Conservation (phyloP, 1,140 invertebrate species). For the Drosophila bocqueti region DNA sequence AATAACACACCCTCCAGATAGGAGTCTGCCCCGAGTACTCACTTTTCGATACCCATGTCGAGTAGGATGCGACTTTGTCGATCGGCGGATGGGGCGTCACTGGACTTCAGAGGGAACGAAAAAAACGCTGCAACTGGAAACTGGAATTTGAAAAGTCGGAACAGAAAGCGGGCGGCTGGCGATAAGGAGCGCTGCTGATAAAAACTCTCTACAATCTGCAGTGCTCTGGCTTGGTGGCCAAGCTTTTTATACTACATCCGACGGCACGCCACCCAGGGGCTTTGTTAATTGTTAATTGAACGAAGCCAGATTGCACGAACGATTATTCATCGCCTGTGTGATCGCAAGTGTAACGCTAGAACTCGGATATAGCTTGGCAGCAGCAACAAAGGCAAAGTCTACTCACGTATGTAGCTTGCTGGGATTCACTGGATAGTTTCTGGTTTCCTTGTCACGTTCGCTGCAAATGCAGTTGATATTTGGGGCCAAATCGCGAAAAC, state of each 20-base stretch:
- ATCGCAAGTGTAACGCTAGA: slow-evolving; percentile 57
- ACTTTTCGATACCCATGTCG: slow-evolving; percentile 70
- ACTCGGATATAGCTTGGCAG: slow-evolving; percentile 35
- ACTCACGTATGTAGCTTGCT: slow-evolving; percentile 56
- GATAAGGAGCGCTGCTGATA: slow-evolving; percentile 60
- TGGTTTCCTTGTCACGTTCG: slow-evolving; percentile 47
- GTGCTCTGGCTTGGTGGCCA: slow-evolving; percentile 31
- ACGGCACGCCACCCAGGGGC: slow-evolving; percentile 1
- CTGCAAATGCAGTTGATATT: slow-evolving; percentile 31
- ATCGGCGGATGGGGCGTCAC: slow-evolving; percentile 59
- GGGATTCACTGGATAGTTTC: slow-evolving; percentile 8
- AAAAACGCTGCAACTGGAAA: slow-evolving; percentile 35
- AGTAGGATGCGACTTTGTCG: slow-evolving; percentile 53
- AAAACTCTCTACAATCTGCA: slow-evolving; percentile 23
- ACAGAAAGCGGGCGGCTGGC: slow-evolving; percentile 31
- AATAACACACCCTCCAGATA: slow-evolving; percentile 12
- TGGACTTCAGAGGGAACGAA: slow-evolving; percentile 40
- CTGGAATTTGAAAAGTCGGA: slow-evolving; percentile 28
- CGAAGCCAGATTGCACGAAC: slow-evolving; percentile 54
- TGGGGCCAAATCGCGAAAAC: slow-evolving; percentile 34
- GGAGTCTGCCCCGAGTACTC: slow-evolving; percentile 33
- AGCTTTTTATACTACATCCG: slow-evolving; percentile 59
- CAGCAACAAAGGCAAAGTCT: slow-evolving; percentile 46
- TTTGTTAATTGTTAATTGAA: slow-evolving; percentile 27
- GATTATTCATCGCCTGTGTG: slow-evolving; percentile 65